Evolutionary conservation across 1,140 invertebrate genomes (phyloP).

Genomic region (Mactra quadrangularis): DNA sequence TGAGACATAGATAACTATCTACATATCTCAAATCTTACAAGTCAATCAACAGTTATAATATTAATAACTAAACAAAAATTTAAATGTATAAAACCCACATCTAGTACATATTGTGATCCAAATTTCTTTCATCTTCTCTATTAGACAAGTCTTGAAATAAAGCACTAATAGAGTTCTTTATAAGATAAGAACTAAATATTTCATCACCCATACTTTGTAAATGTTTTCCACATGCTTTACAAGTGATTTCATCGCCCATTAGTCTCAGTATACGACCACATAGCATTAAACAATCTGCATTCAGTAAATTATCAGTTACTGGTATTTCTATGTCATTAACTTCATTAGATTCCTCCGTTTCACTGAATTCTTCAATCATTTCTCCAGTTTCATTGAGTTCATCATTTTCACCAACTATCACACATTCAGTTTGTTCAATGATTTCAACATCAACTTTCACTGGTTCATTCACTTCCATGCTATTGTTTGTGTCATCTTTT

Average conservation of each 20-base stretch:
- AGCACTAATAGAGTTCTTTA: neutral
- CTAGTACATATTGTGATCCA: no score
- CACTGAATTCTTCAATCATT: neutral
- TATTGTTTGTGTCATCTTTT: no score
- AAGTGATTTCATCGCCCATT: constrained; percentile 48
- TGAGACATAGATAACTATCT: no score
- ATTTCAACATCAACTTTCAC: no score
- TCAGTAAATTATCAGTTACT: neutral
- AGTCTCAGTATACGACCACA: constrained; percentile 52
- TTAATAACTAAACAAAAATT: no score
- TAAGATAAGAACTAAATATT: constrained; percentile 35
- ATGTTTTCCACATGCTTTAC: constrained; percentile 25
- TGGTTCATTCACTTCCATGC: no score
- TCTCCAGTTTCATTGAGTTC: neutral
- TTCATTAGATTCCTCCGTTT: neutral
- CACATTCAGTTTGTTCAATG: no score
- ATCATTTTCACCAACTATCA: neutral
- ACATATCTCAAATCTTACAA: no score
- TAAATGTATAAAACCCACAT: no score
- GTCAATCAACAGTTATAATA: no score
- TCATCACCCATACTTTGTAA: constrained; percentile 48
- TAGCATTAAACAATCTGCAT: constrained; percentile 2
- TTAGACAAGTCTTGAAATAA: neutral
- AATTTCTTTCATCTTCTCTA: no score
- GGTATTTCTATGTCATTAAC: neutral